Percentiles rank a stretch among this genome's conserved stretches.
These are phyloP conservation scores for Melitaea athalia DNA, from an alignment of 2,888 invertebrate genomes.

Conservation along the genomic window DNA sequence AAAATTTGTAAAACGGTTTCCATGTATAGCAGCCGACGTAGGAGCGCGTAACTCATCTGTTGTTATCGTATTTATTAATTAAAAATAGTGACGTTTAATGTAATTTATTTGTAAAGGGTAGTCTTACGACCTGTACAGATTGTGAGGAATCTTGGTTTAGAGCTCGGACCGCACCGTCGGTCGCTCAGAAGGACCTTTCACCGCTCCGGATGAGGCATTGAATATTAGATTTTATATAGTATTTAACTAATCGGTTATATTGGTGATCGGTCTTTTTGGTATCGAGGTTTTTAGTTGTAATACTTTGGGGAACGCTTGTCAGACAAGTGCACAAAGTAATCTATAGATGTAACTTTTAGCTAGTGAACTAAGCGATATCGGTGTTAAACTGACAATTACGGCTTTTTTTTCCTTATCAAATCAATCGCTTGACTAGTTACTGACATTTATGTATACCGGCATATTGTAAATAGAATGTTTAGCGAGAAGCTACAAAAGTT, in stretches of 20 bases:
- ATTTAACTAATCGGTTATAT: slow-evolving; percentile 15
- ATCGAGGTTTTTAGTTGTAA: slow-evolving; percentile 50
- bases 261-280: slow-evolving; percentile 36
- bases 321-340: slow-evolving; percentile 75
- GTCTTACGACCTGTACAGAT: slow-evolving; percentile 55
- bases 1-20: slow-evolving; percentile 15
- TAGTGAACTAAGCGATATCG: slow-evolving; percentile 55
- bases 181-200: slow-evolving; percentile 6
- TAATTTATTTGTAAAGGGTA: slow-evolving; percentile 77
- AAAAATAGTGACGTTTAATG: slow-evolving; percentile 68
- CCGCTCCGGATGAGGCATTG: slow-evolving; percentile 3
- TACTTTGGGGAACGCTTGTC: slow-evolving; percentile 72
- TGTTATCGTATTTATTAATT: slow-evolving; percentile 77
- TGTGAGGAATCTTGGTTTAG: slow-evolving; percentile 39
- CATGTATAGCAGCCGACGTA: slow-evolving; percentile 31
- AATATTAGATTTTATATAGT: slow-evolving; percentile 24
- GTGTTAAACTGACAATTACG: slow-evolving; percentile 50
- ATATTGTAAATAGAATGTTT: slow-evolving; percentile 30
- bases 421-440: slow-evolving; percentile 25
- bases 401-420: slow-evolving; percentile 24
- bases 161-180: background rate
- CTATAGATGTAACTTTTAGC: slow-evolving; percentile 51
- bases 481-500: slow-evolving; percentile 26
- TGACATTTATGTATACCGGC: slow-evolving; percentile 12
- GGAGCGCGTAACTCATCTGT: slow-evolving; percentile 53